Evolutionary conservation across 2,888 invertebrate genomes (phyloP), one percentile per base, ranked within the genome.

Genomic region (Pegoplata infirma): DNA sequence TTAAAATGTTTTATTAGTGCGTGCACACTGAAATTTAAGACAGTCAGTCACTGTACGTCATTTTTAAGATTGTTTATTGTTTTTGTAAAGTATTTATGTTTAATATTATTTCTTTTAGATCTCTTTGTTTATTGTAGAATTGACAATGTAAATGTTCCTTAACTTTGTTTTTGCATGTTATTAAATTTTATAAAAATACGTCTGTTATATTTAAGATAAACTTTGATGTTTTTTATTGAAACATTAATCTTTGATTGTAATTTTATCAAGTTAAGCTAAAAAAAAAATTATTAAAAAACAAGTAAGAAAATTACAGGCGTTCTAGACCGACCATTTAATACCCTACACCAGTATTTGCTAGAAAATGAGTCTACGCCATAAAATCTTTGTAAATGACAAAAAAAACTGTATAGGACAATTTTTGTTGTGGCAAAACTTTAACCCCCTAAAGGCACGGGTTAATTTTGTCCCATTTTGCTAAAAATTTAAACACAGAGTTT

Each of bases 1-100:
- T 86, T 80, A 61, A 76, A 73, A 82, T 82, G 81, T 82, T 82
- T 82, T 82, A 82, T 82, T 81, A 76, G 67, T 71, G 21, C 47
- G 25, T 36, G 51, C 55, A 59, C 32, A 47, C 28, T 17, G 14
- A 40, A 6, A 36, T 14, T 25, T 32, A 17, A 14, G n/a, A n/a
- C 36, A 12, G n/a, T n/a, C n/a, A n/a, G n/a, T n/a, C n/a, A n/a
- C n/a, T n/a, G n/a, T n/a, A 40, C 4, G 36, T 40, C 12, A 40
- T 40, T 40, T 40, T 40, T 40, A 3, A 40, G 36, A 40, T 40
- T 40, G 36, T 40, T 40, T 40, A 40, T 40, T 40, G 36, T 40
- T n/a, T n/a, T 40, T 40, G 36, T 40, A 59, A 21, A 21, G 21
- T 32, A 67, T 19, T 23, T 5, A 23, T 46, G 28, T 56, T 55